Base-by-base conservation (phyloP, 2,797 vertebrate genomes). In the Hybognathus amarus region DNA sequence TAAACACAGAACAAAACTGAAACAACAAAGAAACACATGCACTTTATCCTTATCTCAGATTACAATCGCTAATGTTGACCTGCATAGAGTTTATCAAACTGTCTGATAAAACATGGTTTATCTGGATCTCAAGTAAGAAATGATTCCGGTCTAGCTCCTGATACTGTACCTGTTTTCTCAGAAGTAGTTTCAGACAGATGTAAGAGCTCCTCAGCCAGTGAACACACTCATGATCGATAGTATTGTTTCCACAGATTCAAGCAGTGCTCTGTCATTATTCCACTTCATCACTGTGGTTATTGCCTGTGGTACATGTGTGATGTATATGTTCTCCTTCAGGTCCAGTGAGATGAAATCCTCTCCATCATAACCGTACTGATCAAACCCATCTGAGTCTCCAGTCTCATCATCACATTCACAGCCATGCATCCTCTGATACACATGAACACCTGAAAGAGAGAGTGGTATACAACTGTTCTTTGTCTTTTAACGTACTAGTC, bases 241-340 rank as follows among this genome's bases (percentile, higher is more conserved):
- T 79, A 52, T 2, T 3, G 1, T 36, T 36, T 5, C 5, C n/a
- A 36, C 0, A 5, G 36, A 6, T 36, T 1, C 1, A 64, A 36
- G 4, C 1, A 20, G 40, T 17, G 0, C 0, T 11, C 0, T 52
- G 10, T 40, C 3, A 0, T 27, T 38, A 33, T 75, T 82, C 79
- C 79, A 73, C 67, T 38, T 27, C 11, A 0, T 0, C 10, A 11
- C 73, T 18, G 52, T 59, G n/a, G n/a, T n/a, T n/a, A n/a, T n/a
- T n/a, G n/a, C 80, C 0, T 38, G 13, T 2, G 2, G 5, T 22
- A 11, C n/a, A 24, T 0, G 0, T 52, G 59, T 0, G 1, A 0
- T 66, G 70, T 82, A 82, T 54, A 4, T 66, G 11, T 0, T 0
- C 10, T 82, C 3, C 11, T 40, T 50, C 38, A 82, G 24, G n/a